A percentile compares a stretch with the other conserved stretches of the same genome.
Evolutionary conservation across 2,797 vertebrate species (phyloP).

Genomic region (Amphiprion clarkii): DNA sequence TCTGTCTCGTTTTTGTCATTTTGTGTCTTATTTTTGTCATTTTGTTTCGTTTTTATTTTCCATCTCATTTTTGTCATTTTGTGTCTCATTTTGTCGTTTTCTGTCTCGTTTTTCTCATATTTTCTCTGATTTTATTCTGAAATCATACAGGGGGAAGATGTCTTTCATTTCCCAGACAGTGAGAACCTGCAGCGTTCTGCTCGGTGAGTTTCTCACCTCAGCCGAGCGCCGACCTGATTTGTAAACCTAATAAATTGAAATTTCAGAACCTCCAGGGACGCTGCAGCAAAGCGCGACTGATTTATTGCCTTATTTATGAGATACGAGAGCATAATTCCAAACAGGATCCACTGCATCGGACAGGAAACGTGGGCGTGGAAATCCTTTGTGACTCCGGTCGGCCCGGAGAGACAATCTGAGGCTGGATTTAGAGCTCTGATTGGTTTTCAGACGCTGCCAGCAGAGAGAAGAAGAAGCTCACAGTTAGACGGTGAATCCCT

Average conservation of each 20-base stretch:
- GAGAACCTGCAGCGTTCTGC: conserved; percentile 40
- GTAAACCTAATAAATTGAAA: conserved; percentile 60
- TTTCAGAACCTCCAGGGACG: conserved; percentile 38
- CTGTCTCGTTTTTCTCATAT: too few relatives aligned
- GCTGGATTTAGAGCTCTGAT: neutral
- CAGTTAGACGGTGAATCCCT: too few relatives aligned
- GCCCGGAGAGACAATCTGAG: neutral
- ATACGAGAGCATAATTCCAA: conserved; percentile 35
- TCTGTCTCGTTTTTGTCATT: too few relatives aligned
- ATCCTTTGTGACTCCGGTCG: neutral
- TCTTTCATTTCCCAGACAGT: too few relatives aligned
- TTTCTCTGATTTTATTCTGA: neutral
- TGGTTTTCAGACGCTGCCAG: neutral
- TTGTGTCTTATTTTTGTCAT: too few relatives aligned
- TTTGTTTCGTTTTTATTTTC: too few relatives aligned
- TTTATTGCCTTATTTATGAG: conserved; percentile 59
- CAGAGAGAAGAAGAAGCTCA: too few relatives aligned
- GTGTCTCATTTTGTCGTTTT: too few relatives aligned
- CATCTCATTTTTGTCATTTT: too few relatives aligned
- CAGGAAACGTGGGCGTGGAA: conserved; percentile 6
- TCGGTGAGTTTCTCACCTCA: conserved; percentile 32
- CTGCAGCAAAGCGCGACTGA: conserved; percentile 42
- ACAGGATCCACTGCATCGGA: conserved; percentile 21
- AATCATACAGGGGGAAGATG: conserved; percentile 27
- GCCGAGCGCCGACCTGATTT: conserved; percentile 51